Evolutionary conservation across 1,140 invertebrate species (phyloP), one percentile per base, ranked within the genome.

Genomic region (Zophobas atratus): DNA sequence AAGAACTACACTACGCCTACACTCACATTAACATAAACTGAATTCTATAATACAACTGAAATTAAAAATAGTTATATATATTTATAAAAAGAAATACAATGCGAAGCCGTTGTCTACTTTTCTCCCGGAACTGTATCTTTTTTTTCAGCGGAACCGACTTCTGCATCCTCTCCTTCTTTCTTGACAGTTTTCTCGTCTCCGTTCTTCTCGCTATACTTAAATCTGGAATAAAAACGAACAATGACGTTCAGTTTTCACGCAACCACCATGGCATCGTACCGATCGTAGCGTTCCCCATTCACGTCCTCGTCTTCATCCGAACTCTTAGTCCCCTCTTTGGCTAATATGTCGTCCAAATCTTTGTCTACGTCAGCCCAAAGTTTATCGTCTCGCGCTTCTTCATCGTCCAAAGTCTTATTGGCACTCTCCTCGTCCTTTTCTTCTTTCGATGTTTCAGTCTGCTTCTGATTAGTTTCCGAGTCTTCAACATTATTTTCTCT

Each of bases 311-410:
- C 93, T 73, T 93, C 92, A 81, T 93, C 92, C 80, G 91, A 92
- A 35, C 91, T 92, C 80, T 93, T 92, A 76, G 89, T 88, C 1
- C 90, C 87, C 76, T 92, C 90, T 85, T 93, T 91, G 43, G 90
- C 88, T 2, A 93, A 84, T 34, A 93, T 86, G 79, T 94, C 92
- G 0, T 91, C 92, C 56, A 94, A 87, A 84, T 94, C 92, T 84
- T 94, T 94, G 81, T 94, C 92, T 4, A 93, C 92, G 85, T 93
- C 92, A 32, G 92, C 92, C 92, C 92, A 93, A 3, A 93, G 78
- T 81, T 92, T 92, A 77, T 93, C 91, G 82, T 92, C 91, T 57
- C 88, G 91, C 0, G 86, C 88, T 81, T 88, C 87, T 32, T 88
- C 87, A 20, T 86, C 86, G 8, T 88, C 87, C 1, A 46, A 79